Evolutionary conservation across 2,113 vertebrate genomes (phyloP).

Genomic region (Anoura caudifer): DNA sequence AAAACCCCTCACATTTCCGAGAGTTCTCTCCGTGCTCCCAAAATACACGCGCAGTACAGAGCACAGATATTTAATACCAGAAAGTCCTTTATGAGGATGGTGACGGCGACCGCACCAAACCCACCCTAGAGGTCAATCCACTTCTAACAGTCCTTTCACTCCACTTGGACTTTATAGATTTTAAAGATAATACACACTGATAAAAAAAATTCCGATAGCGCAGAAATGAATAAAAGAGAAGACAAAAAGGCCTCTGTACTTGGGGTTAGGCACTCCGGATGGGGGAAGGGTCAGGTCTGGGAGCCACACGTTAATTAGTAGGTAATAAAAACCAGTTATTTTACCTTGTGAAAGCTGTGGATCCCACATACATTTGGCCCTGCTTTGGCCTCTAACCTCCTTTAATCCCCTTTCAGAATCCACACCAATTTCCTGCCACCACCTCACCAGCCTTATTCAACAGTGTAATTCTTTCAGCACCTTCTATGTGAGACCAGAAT

Average conservation of each 20-base stretch:
- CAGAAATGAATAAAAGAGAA: not conserved
- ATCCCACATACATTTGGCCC: not conserved
- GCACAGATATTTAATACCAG: not conserved
- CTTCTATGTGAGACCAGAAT: not conserved
- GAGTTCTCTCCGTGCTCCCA: not conserved
- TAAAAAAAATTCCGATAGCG: not conserved
- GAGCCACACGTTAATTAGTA: conserved; percentile 26
- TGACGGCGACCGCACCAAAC: not conserved
- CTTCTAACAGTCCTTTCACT: not conserved
- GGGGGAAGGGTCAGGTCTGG: not conserved
- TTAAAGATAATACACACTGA: not conserved
- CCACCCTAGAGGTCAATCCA: not conserved
- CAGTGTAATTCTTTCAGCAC: not conserved
- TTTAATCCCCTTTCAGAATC: conserved; percentile 27
- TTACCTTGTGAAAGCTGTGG: conserved; percentile 23
- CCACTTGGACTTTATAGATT: not conserved
- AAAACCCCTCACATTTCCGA: not conserved
- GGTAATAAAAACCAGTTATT: conserved; percentile 54
- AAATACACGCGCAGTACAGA: not conserved
- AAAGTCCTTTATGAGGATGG: not conserved
- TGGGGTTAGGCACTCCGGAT: not conserved
- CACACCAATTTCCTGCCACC: not conserved
- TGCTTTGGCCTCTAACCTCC: not conserved
- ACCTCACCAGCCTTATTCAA: not conserved
- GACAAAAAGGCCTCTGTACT: conserved; percentile 39